Conservation (phyloP, 2,113 vertebrate species). For the Chitala chitala region DNA sequence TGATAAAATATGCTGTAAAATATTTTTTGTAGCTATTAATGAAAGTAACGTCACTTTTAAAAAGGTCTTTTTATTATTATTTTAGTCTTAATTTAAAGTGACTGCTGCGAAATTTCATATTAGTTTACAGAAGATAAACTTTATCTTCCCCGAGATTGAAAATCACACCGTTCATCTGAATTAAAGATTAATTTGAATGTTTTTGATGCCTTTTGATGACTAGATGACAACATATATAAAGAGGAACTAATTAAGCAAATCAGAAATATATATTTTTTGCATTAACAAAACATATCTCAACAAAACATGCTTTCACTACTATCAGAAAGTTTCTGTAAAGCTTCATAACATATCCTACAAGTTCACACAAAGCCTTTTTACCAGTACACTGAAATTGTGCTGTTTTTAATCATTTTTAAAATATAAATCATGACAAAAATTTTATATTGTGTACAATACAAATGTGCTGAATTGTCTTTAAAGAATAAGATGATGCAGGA, state of each 20-base stretch:
- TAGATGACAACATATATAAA: background rate
- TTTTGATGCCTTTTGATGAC: background rate
- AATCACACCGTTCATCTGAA: background rate
- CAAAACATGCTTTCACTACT: no score
- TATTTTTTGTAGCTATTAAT: slow-evolving; percentile 51
- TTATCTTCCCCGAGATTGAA: slow-evolving; percentile 23
- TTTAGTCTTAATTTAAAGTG: slow-evolving; percentile 51
- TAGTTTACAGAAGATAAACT: slow-evolving; percentile 33
- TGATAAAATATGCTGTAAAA: slow-evolving; percentile 52
- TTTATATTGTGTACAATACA: no score
- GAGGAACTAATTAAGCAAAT: background rate
- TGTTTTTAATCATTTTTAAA: no score
- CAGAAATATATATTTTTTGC: no score
- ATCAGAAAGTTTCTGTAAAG: no score
- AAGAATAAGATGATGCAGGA: no score
- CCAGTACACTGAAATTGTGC: no score
- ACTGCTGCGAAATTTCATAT: slow-evolving; percentile 31
- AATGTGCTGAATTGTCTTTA: no score
- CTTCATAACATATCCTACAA: no score
- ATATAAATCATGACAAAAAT: no score
- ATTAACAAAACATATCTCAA: no score
- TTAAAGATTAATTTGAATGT: background rate
- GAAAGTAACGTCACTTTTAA: slow-evolving; percentile 47
- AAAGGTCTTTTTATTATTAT: slow-evolving; percentile 46
- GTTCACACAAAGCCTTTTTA: no score